phyloP scores from a whole-genome alignment of 2,888 invertebrate genomes.

The Phragmatobia fuliginosa region DNA sequence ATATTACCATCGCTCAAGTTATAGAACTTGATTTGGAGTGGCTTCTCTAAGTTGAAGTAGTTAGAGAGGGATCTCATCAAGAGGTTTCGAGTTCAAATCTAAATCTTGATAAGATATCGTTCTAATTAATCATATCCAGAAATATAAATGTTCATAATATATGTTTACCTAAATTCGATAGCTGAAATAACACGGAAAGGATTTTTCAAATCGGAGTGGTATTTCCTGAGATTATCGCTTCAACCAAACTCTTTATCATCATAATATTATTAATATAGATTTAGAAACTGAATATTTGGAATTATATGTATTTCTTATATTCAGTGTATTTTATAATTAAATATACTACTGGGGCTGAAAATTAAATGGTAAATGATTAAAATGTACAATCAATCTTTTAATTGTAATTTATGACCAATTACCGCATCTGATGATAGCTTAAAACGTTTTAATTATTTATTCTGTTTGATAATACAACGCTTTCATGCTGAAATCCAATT shows the following conservation, averaged over 20 bases:
- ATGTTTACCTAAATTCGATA: too few species aligned
- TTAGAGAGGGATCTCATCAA: neutral
- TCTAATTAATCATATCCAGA: neutral
- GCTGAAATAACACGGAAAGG: too few species aligned
- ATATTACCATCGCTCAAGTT: neutral
- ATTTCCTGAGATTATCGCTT: too few species aligned
- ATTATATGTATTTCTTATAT: too few species aligned
- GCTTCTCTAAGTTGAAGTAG: neutral
- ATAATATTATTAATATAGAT: too few species aligned
- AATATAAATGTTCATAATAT: neutral
- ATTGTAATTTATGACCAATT: neutral
- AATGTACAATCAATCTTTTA: neutral
- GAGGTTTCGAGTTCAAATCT: neutral
- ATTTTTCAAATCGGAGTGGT: too few species aligned
- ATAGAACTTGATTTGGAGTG: neutral
- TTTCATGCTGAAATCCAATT: neutral
- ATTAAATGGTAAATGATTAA: neutral
- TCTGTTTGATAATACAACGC: conserved; percentile 4
- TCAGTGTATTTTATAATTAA: too few species aligned
- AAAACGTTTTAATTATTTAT: conserved; percentile 1
- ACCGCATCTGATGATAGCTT: neutral
- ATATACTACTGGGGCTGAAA: too few species aligned
- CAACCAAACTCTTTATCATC: too few species aligned
- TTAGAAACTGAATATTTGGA: too few species aligned
- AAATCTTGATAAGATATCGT: neutral